Base-by-base conservation (phyloP, 1,140 invertebrate species). In the Bilobella aurantiaca region DNA sequence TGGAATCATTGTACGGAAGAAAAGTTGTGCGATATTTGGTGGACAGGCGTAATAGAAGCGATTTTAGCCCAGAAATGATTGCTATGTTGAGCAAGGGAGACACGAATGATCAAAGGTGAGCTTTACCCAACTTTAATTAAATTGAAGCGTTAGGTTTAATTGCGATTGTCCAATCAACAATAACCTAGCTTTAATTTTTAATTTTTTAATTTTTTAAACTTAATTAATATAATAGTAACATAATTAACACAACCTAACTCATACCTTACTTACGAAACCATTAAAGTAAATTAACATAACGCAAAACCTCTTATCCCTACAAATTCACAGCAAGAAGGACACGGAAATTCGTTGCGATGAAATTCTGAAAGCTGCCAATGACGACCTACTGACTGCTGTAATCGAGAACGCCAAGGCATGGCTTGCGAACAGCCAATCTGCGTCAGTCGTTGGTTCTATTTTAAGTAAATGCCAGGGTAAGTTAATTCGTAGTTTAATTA, bases 21-120 rank as follows among this genome's bases (percentile, higher is more conserved):
- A 84, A 80, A 78, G 79, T 86, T 1, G 67, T 97, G 32, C 79
- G 90, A 27, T 96, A 94, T 82, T 77, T 97, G 16, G 82, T 96
- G 3, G 85, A 86, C 49, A 87, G 90, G 12, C 84, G 87, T 47
- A 85, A 93, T 73, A 79, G 83, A 0, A 78, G 79, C 49, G 85
- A 85, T 70, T 91, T 92, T 73, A 87, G 91, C 78, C 88, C 89
- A 0, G 75, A 75, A 27, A 81, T 88, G 12, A 81, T 89, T 0
- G 81, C 84, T 23, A 82, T 85, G 68, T 79, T 96, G 1, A 82
- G 86, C 66, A 76, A 83, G 68, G 91, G 91, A 0, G 83, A 91
- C 69, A 77, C 78, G 3, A 87, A 79, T 72, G 37, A 73, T 21
- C 72, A 74, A 63, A 80, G 78, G 78, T 78, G 68, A 71, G 81